phyloP scores from a whole-genome alignment of 1,140 invertebrate species.

The Scaptomyza graminum region DNA sequence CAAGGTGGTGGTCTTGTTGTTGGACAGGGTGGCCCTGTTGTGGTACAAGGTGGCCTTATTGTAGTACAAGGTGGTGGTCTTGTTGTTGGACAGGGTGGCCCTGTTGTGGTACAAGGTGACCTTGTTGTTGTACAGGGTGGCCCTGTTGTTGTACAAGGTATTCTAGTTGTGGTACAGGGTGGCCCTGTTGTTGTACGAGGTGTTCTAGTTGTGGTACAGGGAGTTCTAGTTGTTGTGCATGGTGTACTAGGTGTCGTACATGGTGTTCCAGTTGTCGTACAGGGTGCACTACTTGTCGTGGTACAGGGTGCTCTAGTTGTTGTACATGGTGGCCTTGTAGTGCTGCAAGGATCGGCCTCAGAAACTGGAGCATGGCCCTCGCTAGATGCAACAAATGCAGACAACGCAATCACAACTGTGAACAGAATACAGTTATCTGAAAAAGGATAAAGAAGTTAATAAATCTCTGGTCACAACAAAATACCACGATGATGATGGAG shows the following conservation, averaged over 20 bases:
- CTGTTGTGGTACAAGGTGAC: slow-evolving; percentile 7
- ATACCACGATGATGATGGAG: too few relatives aligned
- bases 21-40: too few relatives aligned
- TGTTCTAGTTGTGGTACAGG: slow-evolving; percentile 5
- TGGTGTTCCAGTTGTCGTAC: neutral
- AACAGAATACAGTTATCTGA: slow-evolving; percentile 50
- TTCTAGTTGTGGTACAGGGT: slow-evolving; percentile 6
- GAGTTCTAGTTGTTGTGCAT: slow-evolving; percentile 8
- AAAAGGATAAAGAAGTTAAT: slow-evolving; percentile 1
- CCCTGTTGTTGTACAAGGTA: slow-evolving; percentile 1
- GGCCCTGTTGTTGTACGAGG: neutral
- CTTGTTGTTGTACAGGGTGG: too few relatives aligned
- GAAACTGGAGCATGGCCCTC: neutral
- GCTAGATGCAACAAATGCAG: slow-evolving; percentile 19
- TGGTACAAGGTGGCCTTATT: slow-evolving; percentile 2
- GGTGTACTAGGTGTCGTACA: slow-evolving; percentile 17
- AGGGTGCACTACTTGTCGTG: neutral
- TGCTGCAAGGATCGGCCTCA: neutral
- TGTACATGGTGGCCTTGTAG: slow-evolving; percentile 11
- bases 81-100: slow-evolving; percentile 5
- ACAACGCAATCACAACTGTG: slow-evolving; percentile 38
- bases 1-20: too few relatives aligned
- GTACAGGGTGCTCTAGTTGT: slow-evolving; percentile 2
- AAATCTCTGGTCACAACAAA: neutral
- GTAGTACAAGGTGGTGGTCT: slow-evolving; percentile 17